phyloP scores from a whole-genome alignment of 2,113 vertebrate species.

The Nannobrachium achirus region DNA sequence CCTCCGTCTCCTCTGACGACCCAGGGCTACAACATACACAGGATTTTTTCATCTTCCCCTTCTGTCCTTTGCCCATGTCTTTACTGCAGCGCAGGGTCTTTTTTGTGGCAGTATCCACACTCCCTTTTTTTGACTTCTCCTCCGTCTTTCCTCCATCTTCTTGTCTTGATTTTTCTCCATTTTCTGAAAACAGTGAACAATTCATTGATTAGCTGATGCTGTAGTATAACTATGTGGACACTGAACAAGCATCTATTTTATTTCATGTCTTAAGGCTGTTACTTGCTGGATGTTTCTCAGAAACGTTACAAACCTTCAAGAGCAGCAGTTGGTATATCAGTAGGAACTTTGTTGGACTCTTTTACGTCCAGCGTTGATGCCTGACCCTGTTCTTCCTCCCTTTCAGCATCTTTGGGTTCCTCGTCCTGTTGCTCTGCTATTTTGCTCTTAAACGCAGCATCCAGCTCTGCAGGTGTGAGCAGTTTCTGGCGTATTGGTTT shows the following conservation, averaged over 20 bases:
- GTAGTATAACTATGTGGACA: not conserved
- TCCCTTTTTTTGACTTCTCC: not conserved
- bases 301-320: constrained; percentile 17
- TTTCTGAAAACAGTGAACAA: constrained; percentile 21
- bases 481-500: constrained; percentile 93
- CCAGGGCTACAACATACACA: constrained; percentile 6
- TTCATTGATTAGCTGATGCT: not conserved
- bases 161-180: not conserved
- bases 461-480: constrained; percentile 82
- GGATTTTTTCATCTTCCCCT: constrained; percentile 3
- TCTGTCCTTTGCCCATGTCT: constrained; percentile 31
- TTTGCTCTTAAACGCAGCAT: constrained; percentile 78
- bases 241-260: not conserved
- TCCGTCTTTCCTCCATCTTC: not conserved
- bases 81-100: constrained; percentile 9
- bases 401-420: not conserved
- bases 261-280: not conserved
- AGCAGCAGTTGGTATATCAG: not conserved
- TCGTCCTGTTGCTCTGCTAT: constrained; percentile 15
- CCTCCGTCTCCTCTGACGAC: constrained; percentile 2
- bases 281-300: not conserved
- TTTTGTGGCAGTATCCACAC: not conserved
- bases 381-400: not conserved
- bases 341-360: constrained; percentile 17
- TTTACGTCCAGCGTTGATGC: not conserved